Evolutionary conservation across 1,140 invertebrate species (phyloP), one percentile per base, ranked within the genome.

Genomic region (Dendrolimus kikuchii): DNA sequence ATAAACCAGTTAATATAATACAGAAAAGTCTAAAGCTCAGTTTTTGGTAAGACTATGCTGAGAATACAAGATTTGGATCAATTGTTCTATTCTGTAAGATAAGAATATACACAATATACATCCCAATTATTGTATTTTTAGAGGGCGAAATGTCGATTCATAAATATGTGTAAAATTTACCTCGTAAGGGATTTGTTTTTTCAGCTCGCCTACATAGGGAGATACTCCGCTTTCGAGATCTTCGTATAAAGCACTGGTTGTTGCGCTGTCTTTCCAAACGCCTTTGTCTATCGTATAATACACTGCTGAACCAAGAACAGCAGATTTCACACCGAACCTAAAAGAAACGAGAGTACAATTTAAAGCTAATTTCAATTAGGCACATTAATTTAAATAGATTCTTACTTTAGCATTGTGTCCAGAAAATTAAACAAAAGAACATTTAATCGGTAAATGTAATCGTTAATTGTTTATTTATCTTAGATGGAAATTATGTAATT

Each of bases 251-350:
- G 87, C 81, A 44, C 66, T 60, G n/a, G 88, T 87, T 39, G 84
- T 88, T 49, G 88, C 69, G 66, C 89, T 89, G 41, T 88, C 87
- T 63, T 85, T 88, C 88, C 88, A 90, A n/a, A 90, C 81, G 38
- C 89, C 89, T 79, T 89, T 86, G 42, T 89, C 84, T 5, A 87
- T 74, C 49, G 87, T 83, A 62, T 89, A 89, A 57, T 90, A 90
- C 39, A 88, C 76, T 37, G 88, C 85, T 46, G 80, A 76, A 8
- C 87, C 80, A 5, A 88, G 73, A 49, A 90, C 62, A 46, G 84
- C 88, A 46, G 80, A 80, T 77, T 89, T 90, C 45, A 89, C 61
- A 23, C 82, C 85, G 69, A 90, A 89, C 68, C 89, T 90, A 53
- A 51, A 59, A 67, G 77, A 10, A 38, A 40, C 7, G 46, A 38